Percentiles rank a stretch among this genome's conserved stretches.
Conservation (phyloP, 2,888 invertebrate genomes). For the Erebia palarica region DNA sequence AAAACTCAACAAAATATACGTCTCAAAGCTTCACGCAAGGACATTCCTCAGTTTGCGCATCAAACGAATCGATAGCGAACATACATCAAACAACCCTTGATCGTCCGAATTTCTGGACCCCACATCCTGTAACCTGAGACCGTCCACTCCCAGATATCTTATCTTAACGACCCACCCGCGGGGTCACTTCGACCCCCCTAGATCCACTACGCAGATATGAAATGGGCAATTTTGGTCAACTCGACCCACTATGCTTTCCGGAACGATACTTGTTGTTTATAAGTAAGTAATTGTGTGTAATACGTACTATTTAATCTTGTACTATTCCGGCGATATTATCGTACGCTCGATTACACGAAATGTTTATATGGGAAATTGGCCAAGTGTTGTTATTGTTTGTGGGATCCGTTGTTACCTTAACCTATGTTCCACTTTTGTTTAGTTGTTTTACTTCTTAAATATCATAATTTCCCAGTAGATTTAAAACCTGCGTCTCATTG, state of each 20-base stretch:
- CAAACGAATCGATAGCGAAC: conserved; percentile 39
- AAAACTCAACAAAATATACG: conserved; percentile 4
- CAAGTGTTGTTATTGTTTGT: conserved; percentile 27
- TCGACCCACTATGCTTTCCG: conserved; percentile 53
- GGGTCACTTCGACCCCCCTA: conserved; percentile 46
- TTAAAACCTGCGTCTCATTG: neutral
- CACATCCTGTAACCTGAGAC: conserved; percentile 67
- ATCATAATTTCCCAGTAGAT: neutral
- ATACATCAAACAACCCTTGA: conserved; percentile 46
- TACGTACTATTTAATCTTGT: conserved; percentile 43
- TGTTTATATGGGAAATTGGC: conserved; percentile 30
- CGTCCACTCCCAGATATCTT: conserved; percentile 73
- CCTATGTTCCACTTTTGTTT: conserved; percentile 2
- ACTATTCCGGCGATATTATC: conserved; percentile 32
- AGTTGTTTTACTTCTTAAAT: neutral
- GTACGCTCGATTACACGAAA: conserved; percentile 33
- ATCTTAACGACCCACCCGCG: conserved; percentile 71
- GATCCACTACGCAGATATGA: conserved; percentile 65
- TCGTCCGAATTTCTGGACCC: conserved; percentile 48
- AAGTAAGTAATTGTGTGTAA: conserved; percentile 48
- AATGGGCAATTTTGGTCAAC: conserved; percentile 73
- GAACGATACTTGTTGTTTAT: conserved; percentile 59
- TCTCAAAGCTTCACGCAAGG: neutral
- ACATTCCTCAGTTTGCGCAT: conserved; percentile 30
- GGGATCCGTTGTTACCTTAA: conserved; percentile 4